Conservation (phyloP, 2,797 vertebrate species). For the Pseudochirops cupreus region DNA sequence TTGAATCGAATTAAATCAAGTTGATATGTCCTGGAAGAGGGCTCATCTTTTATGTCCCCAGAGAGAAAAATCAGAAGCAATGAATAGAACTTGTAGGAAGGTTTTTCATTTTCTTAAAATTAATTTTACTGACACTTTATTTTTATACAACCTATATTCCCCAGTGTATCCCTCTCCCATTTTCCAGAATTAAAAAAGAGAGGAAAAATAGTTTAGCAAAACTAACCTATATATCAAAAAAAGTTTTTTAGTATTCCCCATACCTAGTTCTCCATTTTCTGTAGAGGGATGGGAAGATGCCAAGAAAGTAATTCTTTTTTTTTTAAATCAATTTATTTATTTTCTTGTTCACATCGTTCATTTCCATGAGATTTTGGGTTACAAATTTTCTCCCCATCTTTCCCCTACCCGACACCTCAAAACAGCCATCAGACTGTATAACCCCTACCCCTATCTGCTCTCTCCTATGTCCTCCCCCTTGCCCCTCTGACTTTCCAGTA, state of each 20-base stretch:
- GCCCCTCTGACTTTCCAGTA: too few species aligned
- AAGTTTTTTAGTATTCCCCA: neutral
- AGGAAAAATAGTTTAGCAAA: neutral
- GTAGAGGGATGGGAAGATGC: neutral
- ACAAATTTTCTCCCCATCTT: too few species aligned
- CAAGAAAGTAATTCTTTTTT: neutral
- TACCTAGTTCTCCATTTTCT: neutral
- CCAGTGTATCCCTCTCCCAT: neutral
- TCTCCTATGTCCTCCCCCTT: too few species aligned
- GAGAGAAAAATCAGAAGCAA: neutral
- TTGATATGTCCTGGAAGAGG: neutral
- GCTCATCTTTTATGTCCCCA: neutral
- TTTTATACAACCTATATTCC: neutral
- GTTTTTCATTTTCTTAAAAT: neutral
- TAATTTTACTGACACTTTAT: neutral
- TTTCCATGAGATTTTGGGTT: too few species aligned
- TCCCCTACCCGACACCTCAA: too few species aligned
- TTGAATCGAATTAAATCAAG: neutral
- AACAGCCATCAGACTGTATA: too few species aligned
- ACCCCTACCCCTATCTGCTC: too few species aligned
- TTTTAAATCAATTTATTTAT: too few species aligned
- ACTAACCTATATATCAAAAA: neutral
- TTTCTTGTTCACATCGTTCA: too few species aligned
- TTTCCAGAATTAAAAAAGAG: neutral
- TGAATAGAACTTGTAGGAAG: neutral